Evolutionary conservation across 2,113 vertebrate genomes (phyloP), one percentile per base, ranked within the genome.

Genomic region (Pseudorhombus dupliciocellatus): DNA sequence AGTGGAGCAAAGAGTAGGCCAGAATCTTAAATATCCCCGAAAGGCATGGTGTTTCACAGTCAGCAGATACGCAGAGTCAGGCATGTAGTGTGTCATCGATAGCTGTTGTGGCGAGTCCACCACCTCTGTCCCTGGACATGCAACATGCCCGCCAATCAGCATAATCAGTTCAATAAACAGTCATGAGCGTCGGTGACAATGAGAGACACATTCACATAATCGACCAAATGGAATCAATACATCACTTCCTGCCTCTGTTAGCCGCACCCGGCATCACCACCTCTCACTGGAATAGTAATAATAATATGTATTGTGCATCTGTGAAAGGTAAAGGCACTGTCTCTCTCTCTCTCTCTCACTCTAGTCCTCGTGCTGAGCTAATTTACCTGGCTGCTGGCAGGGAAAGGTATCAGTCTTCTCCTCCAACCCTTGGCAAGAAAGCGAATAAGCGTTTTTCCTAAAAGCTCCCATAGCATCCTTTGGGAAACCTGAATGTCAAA

Each of bases 11-110:
- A 71, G 78, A 81, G 59, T 52, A 61, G 64, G 67, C 50, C 70
- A 70, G 78, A 83, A 86, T 88, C 67, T 87, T 83, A 89, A 88
- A 84, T 83, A 80, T 83, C 66, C 69, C 66, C 14, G n/a, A 69
- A 77, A 79, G 71, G 79, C 53, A 1, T 79, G 74, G 80, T 68
- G 84, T 84, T 77, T 79, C 75, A 56, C 53, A 62, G 65, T 90
- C 81, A 89, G 81, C 81, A 77, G 64, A 82, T 82, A 62, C 55
- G 66, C 70, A 65, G 55, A 65, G 75, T 64, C 78, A 40, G 66
- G 30, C 58, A 64, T 77, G 85, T 81, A 37, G 67, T 31, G 79
- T 77, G 70, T 70, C 53, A 34, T 78, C 75, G n/a, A 69, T 22
- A 75, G 67, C 53, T 64, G 54, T 72, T 63, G n/a, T 51, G 63